phyloP scores from a whole-genome alignment of 2,888 invertebrate species.

The Synergus japonicus region DNA sequence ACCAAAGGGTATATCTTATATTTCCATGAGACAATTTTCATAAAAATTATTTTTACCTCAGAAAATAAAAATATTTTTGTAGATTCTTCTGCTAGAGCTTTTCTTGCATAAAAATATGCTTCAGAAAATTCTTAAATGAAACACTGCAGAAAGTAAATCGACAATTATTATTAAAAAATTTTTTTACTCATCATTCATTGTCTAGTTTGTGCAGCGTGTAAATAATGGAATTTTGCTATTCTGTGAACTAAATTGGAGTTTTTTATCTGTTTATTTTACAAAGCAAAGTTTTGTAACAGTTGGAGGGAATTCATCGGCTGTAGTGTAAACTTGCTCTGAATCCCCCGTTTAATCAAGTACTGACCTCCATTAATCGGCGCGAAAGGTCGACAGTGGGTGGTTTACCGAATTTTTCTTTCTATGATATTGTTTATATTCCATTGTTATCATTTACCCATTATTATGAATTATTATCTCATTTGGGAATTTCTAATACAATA shows the following conservation, averaged over 20 bases:
- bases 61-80: too few relatives aligned
- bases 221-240: not conserved
- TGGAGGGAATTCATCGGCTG: not conserved
- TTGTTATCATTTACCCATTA: not conserved
- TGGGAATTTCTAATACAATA: too few relatives aligned
- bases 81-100: too few relatives aligned
- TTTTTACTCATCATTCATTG: not conserved
- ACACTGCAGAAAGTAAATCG: not conserved
- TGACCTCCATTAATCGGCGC: constrained; percentile 9
- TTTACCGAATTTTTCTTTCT: not conserved
- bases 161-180: not conserved
- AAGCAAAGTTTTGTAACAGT: not conserved
- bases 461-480: too few relatives aligned
- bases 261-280: not conserved
- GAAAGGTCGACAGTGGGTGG: not conserved
- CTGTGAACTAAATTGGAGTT: not conserved
- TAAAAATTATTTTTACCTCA: too few relatives aligned
- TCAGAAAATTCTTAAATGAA: not conserved
- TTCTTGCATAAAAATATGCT: not conserved
- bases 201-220: not conserved
- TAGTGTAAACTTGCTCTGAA: constrained; percentile 3
- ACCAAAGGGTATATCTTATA: too few relatives aligned
- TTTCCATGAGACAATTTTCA: too few relatives aligned
- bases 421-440: not conserved
- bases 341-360: constrained; percentile 14